Evolutionary conservation across 2,113 vertebrate species (phyloP).

Genomic region (Morone chrysops): DNA sequence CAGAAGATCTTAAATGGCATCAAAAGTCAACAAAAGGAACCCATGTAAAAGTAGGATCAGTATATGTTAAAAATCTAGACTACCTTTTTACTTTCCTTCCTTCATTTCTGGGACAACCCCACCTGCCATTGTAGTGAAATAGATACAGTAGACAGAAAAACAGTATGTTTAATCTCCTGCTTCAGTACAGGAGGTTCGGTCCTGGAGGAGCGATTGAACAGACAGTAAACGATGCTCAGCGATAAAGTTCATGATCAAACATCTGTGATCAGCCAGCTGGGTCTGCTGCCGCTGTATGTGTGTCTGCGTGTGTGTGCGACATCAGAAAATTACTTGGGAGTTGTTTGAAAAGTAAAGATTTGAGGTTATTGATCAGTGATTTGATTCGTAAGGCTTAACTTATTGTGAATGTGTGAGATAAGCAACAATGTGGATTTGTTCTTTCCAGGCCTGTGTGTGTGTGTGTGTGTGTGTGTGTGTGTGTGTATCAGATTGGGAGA

Average conservation of each 20-base stretch:
- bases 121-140: not conserved
- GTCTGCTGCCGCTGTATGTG: constrained; percentile 14
- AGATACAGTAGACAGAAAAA: constrained; percentile 5
- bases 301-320: constrained; percentile 20
- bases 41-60: not conserved
- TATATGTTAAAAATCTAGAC: not conserved
- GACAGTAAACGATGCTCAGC: constrained; percentile 54
- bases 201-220: constrained; percentile 51
- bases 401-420: not conserved
- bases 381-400: not conserved
- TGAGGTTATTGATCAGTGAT: constrained; percentile 37
- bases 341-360: constrained; percentile 24
- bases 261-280: constrained; percentile 75
- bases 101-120: not conserved
- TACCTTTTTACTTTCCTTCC: not conserved
- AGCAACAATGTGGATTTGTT: not conserved
- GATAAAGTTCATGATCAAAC: constrained; percentile 72
- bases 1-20: not conserved
- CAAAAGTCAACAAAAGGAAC: not conserved
- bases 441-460: not conserved
- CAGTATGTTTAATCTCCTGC: constrained; percentile 32
- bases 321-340: not conserved
- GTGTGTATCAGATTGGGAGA: constrained; percentile 41
- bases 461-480: constrained; percentile 27
- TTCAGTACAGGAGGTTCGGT: constrained; percentile 29